Base-by-base conservation (phyloP, 2,888 invertebrate species). In the Taenaris catops region DNA sequence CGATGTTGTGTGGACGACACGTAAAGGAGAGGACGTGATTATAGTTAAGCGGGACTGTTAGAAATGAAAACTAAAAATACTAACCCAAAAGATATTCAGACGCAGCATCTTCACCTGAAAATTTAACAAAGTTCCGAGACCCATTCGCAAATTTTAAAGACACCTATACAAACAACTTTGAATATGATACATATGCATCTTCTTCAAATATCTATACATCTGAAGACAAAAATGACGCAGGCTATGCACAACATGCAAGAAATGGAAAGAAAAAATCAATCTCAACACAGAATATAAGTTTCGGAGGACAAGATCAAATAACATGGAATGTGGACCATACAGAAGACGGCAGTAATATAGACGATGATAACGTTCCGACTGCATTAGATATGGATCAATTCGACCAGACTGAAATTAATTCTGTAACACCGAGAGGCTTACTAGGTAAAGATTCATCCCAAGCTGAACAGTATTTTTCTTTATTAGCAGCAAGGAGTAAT, bases 221-320 rank as follows among this genome's bases (percentile, higher is more conserved):
- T 4, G 70, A 69, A 36, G 60, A 66, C 24, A 67, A 64, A 50
- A 61, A 59, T 14, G 57, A 66, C 18, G 60, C 60, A 20, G 43
- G 57, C 8, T 48, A 53, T 44, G 44, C 53, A 18, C 51, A 43
- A 34, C 58, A 59, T 23, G 49, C 46, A 5, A 65, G 64, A 41
- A 79, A 61, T 42, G 65, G 64, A 3, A 72, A 66, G 51, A 80
- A 79, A 40, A 86, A 84, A 46, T 81, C 87, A 0, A 58, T 81
- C 43, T 86, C 86, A 1, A 75, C 74, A 0, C 86, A 86, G 53
- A 84, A 80, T 40, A 71, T 87, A 21, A 76, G 63, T 35, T 83
- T 86, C 51, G 80, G 79, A 5, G 72, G 73, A 9, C 64, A 73
- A 48, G 78, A 76, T 29, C 74, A 72, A 39, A 62, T 73, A 37